Percentiles rank a stretch among this genome's conserved stretches.
These are phyloP conservation scores for Cataglyphis altisquamis DNA, from an alignment of 2,888 invertebrate species.

Conservation along the genomic window DNA sequence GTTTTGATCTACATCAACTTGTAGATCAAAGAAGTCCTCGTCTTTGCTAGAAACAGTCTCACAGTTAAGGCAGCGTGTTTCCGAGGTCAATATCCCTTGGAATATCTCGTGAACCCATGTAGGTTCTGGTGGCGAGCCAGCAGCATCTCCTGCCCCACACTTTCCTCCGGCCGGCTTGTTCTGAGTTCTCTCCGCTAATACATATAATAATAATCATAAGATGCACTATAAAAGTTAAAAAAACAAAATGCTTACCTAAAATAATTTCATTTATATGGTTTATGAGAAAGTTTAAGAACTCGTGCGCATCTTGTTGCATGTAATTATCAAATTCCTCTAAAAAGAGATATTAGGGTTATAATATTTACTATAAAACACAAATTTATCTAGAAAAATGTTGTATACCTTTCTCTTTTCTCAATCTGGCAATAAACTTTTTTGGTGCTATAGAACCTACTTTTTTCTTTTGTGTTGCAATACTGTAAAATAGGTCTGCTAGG, in stretches of 20 bases:
- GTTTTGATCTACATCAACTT: slow-evolving; percentile 99
- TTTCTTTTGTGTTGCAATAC: slow-evolving; percentile 99
- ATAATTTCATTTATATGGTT: slow-evolving; percentile 99
- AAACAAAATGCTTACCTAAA: slow-evolving; percentile 89
- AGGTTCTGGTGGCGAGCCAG: slow-evolving; percentile 91
- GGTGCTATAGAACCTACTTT: slow-evolving; percentile 99
- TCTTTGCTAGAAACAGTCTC: slow-evolving; percentile 99
- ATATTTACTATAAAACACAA: neutral
- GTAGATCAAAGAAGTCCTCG: slow-evolving; percentile 99
- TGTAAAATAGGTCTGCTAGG: slow-evolving; percentile 99
- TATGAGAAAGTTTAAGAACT: slow-evolving; percentile 99
- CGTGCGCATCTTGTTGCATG: slow-evolving; percentile 99
- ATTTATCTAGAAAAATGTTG: neutral
- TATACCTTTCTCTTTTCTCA: slow-evolving; percentile 99
- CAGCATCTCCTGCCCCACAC: slow-evolving; percentile 87
- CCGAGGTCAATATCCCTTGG: slow-evolving; percentile 99
- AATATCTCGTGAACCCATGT: slow-evolving; percentile 99
- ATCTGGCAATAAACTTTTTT: slow-evolving; percentile 99
- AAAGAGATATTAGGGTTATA: slow-evolving; percentile 74
- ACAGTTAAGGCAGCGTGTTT: slow-evolving; percentile 99
- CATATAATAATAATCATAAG: slow-evolving; percentile 8
- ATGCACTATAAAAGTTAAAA: neutral
- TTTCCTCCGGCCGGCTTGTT: slow-evolving; percentile 88
- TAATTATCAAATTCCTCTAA: slow-evolving; percentile 99
- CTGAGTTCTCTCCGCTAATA: slow-evolving; percentile 91